These are phyloP conservation scores for Oostethus manadensis DNA, from an alignment of 2,113 vertebrate species.

Conservation along the genomic window DNA sequence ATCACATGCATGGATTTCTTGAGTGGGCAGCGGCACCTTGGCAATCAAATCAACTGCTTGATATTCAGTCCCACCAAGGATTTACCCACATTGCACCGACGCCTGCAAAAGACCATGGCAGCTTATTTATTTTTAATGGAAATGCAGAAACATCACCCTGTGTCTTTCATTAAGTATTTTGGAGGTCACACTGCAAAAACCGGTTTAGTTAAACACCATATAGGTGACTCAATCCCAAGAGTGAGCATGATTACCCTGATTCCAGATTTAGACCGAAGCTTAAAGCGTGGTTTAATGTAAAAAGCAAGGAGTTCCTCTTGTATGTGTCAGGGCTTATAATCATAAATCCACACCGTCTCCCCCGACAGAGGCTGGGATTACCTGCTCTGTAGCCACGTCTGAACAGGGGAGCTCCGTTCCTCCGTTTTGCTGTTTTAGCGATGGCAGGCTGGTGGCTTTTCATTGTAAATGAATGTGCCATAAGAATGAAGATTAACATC, in stretches of 20 bases:
- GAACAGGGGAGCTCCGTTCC: constrained; percentile 19
- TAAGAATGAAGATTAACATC: constrained; percentile 17
- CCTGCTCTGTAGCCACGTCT: constrained; percentile 36
- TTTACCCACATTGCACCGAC: constrained; percentile 27
- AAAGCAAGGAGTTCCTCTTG: constrained; percentile 37
- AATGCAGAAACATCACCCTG: background rate
- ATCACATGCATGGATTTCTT: constrained; percentile 18
- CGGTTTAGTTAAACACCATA: background rate
- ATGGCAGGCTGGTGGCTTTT: background rate
- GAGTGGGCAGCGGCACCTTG: constrained; percentile 5
- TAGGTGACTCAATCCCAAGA: constrained; percentile 13
- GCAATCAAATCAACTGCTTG: constrained; percentile 26
- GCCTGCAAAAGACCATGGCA: constrained; percentile 7
- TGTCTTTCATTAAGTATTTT: background rate
- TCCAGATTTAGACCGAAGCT: constrained; percentile 19
- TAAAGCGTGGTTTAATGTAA: constrained; percentile 32
- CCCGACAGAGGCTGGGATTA: constrained; percentile 37
- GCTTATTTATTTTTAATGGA: background rate
- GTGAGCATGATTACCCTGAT: constrained; percentile 32
- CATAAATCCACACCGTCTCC: constrained; percentile 46
- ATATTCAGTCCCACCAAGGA: constrained; percentile 31
- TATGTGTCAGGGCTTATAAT: constrained; percentile 40
- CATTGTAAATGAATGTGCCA: constrained; percentile 9
- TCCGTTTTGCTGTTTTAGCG: constrained; percentile 12
- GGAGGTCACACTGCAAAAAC: background rate